Evolutionary conservation across 2,888 invertebrate genomes (phyloP), one percentile per base, ranked within the genome.

Genomic region (Xylota segnis): DNA sequence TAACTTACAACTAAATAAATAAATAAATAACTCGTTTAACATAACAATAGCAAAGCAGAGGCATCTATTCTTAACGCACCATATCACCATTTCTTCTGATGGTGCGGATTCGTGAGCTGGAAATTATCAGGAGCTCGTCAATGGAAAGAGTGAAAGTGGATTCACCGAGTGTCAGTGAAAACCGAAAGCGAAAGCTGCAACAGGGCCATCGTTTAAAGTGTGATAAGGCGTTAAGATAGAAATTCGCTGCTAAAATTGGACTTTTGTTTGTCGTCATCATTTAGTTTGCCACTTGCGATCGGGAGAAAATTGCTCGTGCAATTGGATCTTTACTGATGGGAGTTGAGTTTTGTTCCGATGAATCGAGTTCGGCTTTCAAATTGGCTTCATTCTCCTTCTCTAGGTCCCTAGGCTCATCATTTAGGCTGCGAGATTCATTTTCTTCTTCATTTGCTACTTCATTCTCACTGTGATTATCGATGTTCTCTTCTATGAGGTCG

Each of bases 371-470:
- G 43, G 72, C 45, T 16, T 76, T 63, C 10, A 87, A 29, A 54
- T 79, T 87, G 2, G 37, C 66, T n/a, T 50, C 66, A 10, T 83
- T 76, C 27, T 71, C 56, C 14, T 71, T 50, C 27, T 78, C 78
- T 18, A 63, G 4, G 18, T 70, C 32, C 23, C 59, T 45, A n/a
- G 75, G 34, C 10, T 54, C 29, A 7, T 45, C 58, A 12, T 14
- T 32, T 90, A 87, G 92, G 93, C 91, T 92, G 92, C 89, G 93
- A 92, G 93, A 93, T 58, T 88, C 83, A 16, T 87, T 75, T 40
- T 93, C 93, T 45, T 92, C 92, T 0, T 90, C 91, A 14, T 91
- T 77, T 65, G 87, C 88, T 14, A 89, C 91, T 32, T 93, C 93
- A 58, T 93, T 93, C n/a, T 71, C 75, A 9, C 34, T 54, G 14